Base-by-base conservation (phyloP, 1,140 invertebrate genomes). In the Thalassaphorura encarpata region DNA sequence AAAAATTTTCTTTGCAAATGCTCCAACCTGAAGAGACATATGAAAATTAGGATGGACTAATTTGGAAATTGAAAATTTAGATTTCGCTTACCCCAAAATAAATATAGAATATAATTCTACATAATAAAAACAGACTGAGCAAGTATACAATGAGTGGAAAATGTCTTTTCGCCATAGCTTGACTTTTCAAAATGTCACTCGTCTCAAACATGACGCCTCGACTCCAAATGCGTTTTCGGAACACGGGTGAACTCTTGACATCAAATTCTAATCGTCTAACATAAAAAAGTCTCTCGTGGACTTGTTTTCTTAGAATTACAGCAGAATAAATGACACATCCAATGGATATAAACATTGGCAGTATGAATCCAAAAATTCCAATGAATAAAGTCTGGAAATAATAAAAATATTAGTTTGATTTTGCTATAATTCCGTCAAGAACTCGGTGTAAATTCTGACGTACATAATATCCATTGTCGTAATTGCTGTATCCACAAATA, bases 1-100 rank as follows among this genome's bases (percentile, higher is more conserved):
- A 54, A 64, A 64, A 0, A 56, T n/a, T 43, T 56, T 42, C 1
- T 43, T 21, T 16, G 59, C 52, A 47, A 64, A 58, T 21, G 63
- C 42, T 41, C 63, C 63, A 29, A 52, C 52, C 59, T 64, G 24
- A 26, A 40, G 40, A 4, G 28, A 45, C 8, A 47, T 6, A 54
- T 28, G 24, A 42, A 40, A 40, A 18, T 21, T 6, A 31, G 13
- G 21, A 51, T 31, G 28, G 11, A 15, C 13, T 15, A 15, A n/a
- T n/a, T n/a, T n/a, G n/a, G n/a, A n/a, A 33, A 31, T n/a, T 31
- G 3, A 50, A 16, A 13, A 50, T 4, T 5, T 31, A 15, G 33
- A 5, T 29, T n/a, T 31, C n/a, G 13, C 52, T 42, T 45, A 64
- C 63, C 49, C 56, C 63, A 49, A 64, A 64, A 43, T 64, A 64